Conservation (phyloP, 2,113 vertebrate genomes). For the Hyaena hyaena region DNA sequence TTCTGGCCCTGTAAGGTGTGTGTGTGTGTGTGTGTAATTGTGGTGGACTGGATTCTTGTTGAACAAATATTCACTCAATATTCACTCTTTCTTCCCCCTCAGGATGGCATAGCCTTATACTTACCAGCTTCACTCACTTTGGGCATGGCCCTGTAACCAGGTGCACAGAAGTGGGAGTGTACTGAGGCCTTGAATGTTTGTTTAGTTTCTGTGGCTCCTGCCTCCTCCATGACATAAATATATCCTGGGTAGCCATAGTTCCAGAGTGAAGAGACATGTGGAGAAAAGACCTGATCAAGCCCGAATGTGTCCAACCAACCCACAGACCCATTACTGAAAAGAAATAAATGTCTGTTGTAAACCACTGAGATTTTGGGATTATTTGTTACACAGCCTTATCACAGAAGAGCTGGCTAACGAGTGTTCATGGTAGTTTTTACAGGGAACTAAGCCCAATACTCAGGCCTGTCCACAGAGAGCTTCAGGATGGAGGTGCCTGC, state of each 20-base stretch:
- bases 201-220: neutral
- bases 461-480: neutral
- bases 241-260: neutral
- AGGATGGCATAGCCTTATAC: neutral
- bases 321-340: neutral
- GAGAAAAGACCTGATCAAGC: neutral
- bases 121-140: neutral
- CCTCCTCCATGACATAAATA: neutral
- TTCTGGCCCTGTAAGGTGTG: neutral
- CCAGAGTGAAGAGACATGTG: neutral
- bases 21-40: neutral
- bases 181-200: neutral
- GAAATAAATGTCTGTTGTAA: neutral
- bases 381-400: neutral
- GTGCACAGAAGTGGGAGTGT: too few species aligned
- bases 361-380: neutral
- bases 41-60: neutral
- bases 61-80: neutral
- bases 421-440: neutral
- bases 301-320: neutral
- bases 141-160: neutral
- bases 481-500: neutral
- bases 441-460: neutral
- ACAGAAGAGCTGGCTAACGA: neutral
- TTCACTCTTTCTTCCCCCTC: neutral